Percentiles rank a stretch among this genome's conserved stretches.
Conservation (phyloP, 1,140 invertebrate genomes). For the Coelopa frigida region DNA sequence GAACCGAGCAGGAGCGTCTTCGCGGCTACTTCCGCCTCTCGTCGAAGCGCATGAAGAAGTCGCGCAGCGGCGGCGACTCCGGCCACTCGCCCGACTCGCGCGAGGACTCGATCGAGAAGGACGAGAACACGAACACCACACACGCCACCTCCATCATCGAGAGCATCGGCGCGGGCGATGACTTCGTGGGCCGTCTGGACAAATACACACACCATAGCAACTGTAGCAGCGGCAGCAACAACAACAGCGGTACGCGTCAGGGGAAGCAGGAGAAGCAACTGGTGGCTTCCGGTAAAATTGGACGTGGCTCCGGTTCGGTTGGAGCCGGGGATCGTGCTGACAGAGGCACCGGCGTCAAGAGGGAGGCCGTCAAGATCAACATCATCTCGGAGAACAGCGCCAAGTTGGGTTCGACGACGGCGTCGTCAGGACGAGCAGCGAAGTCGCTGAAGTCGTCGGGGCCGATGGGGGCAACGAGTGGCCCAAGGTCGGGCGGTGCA, state of each 20-base stretch:
- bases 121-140: conserved; percentile 29
- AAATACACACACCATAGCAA: conserved; percentile 13
- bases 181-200: conserved; percentile 6
- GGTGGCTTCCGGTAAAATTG: conserved; percentile 26
- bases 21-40: conserved; percentile 56
- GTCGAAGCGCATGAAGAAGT: conserved; percentile 27
- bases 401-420: no score
- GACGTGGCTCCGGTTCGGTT: no score
- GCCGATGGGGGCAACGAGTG: conserved; percentile 2
- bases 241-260: no score
- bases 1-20: conserved; percentile 54
- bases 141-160: conserved; percentile 12
- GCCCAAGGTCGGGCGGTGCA: conserved; percentile 2
- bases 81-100: conserved; percentile 14
- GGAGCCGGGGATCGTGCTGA: conserved; percentile 29
- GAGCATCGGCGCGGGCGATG: conserved; percentile 9
- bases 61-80: conserved; percentile 22
- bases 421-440: conserved; percentile 1
- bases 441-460: no score
- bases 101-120: conserved; percentile 37
- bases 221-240: conserved; percentile 9
- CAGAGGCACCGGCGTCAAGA: conserved; percentile 34
- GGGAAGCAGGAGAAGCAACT: conserved; percentile 13
- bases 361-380: conserved; percentile 39
- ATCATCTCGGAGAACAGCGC: conserved; percentile 37